Evolutionary conservation across 2,888 invertebrate species (phyloP), one percentile per base, ranked within the genome.

Genomic region (Taphrorychus bicolor): DNA sequence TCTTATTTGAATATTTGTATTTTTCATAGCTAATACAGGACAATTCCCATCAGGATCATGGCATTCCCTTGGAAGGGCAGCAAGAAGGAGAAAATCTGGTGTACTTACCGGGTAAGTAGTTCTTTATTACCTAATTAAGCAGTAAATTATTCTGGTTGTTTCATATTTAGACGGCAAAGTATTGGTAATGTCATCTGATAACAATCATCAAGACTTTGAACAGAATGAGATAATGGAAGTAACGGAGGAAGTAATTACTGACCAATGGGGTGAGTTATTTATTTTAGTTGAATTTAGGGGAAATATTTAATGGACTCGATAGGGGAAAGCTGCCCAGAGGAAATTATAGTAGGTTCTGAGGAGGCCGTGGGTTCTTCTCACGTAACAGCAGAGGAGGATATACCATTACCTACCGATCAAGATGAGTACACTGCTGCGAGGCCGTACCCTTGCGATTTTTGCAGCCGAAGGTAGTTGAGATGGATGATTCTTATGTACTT

Each of bases 371-470:
- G 87, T 86, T 65, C 85, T 86, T 70, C 88, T 83, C 76, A 84
- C 51, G 78, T 78, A 48, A 83, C 87, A 69, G 85, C 86, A 75
- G 89, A 90, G 79, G 89, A 78, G 5, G 79, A 91, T 81, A 91
- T 93, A 54, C 91, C 92, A 2, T 82, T 94, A 73, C 92, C 93
- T 51, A 91, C 92, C 23, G 92, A 92, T 78, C 93, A 93, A 83
- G 90, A 91, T 77, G 91, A 92, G 73, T 89, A 90, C 78, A 89
- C 90, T 24, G 89, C 89, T 1, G 88, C 88, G 78, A 86, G 93
- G 3, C 94, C 93, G 0, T 93, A 91, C 84, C 93, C 94, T 0
- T 94, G 94, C 78, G 93, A 94, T 79, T 93, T 93, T 80, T 94
- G 94, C 79, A 92, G 92, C 70, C 87, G 93, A 0, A 85, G 93